Evolutionary conservation across 2,888 invertebrate genomes (phyloP), one percentile per base, ranked within the genome.

Genomic region (Drosophila vallismaia): DNA sequence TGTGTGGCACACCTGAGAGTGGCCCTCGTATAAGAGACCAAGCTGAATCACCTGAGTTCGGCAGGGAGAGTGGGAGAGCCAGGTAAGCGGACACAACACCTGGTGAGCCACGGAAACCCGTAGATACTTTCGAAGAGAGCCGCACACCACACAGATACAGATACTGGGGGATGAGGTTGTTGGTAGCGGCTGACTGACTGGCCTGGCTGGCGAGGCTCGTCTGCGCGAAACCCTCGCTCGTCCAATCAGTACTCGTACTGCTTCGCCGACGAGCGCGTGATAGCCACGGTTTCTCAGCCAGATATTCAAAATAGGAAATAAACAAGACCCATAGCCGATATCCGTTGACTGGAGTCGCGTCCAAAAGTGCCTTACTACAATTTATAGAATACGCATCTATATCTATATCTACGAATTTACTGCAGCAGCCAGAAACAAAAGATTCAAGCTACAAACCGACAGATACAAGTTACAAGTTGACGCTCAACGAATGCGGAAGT

Each of bases 201-300:
- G 78, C 68, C 75, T 80, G 75, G 76, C 77, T 77, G 76, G 75
- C 79, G 76, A 87, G 88, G 90, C 87, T 91, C 90, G 83, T 89
- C 89, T 88, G 89, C 88, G 91, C 89, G 81, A 88, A 88, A 89
- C 89, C 89, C 88, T 90, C 86, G 88, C 90, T 90, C 89, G 88
- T 88, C 91, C 91, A 91, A 91, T 91, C 91, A 91, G 91, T 91
- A 91, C 90, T 89, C 91, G 91, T 91, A 88, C 88, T 80, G 76
- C 86, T 54, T 76, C 69, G 83, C 76, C 88, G 86, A 86, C 84
- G 82, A 83, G 88, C 88, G 85, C 87, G 84, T 75, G 75, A 53
- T 26, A n/a, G 36, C 45, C 54, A 24, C 28, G n/a, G 29, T 12
- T n/a, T 7, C n/a, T 6, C 2, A 24, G n/a, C 9, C 14, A 46